phyloP scores from a whole-genome alignment of 2,797 vertebrate species.

The Myripristis jacobus region DNA sequence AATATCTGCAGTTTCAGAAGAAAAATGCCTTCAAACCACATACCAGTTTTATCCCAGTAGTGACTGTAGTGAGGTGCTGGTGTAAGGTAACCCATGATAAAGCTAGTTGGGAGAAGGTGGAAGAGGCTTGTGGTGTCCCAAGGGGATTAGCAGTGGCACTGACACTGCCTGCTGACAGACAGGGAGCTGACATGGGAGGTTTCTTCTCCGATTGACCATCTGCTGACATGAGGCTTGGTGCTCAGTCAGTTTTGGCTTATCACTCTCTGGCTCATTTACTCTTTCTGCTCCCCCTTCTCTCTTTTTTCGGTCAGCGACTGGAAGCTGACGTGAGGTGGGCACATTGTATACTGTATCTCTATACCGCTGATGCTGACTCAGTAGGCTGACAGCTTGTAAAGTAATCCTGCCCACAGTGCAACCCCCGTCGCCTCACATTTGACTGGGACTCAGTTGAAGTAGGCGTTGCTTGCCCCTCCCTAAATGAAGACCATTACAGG shows the following conservation, averaged over 20 bases:
- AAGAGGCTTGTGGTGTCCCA: slow-evolving; percentile 16
- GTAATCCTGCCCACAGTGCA: not conserved
- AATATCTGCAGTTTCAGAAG: no score
- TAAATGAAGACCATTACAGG: slow-evolving; percentile 57
- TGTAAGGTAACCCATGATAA: not conserved
- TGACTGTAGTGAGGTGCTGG: not conserved
- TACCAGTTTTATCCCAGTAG: not conserved
- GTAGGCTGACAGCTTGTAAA: slow-evolving; percentile 32
- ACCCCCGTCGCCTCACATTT: slow-evolving; percentile 3
- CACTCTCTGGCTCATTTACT: slow-evolving; percentile 10
- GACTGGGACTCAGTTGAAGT: slow-evolving; percentile 5
- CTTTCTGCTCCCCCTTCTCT: not conserved
- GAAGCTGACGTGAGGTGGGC: slow-evolving; percentile 33
- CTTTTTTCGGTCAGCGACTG: slow-evolving; percentile 55
- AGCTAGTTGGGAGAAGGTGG: slow-evolving; percentile 20
- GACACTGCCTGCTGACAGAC: slow-evolving; percentile 59
- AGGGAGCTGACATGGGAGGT: slow-evolving; percentile 69
- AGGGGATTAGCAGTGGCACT: slow-evolving; percentile 46
- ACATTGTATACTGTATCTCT: not conserved
- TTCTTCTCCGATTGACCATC: slow-evolving; percentile 66
- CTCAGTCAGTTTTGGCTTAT: slow-evolving; percentile 60
- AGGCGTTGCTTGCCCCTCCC: slow-evolving; percentile 48
- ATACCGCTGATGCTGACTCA: not conserved
- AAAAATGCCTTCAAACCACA: no score
- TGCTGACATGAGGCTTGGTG: slow-evolving; percentile 66